Percentiles rank a stretch among this genome's conserved stretches.
phyloP scores from a whole-genome alignment of 2,888 invertebrate genomes.

The Plagiodera versicolora region DNA sequence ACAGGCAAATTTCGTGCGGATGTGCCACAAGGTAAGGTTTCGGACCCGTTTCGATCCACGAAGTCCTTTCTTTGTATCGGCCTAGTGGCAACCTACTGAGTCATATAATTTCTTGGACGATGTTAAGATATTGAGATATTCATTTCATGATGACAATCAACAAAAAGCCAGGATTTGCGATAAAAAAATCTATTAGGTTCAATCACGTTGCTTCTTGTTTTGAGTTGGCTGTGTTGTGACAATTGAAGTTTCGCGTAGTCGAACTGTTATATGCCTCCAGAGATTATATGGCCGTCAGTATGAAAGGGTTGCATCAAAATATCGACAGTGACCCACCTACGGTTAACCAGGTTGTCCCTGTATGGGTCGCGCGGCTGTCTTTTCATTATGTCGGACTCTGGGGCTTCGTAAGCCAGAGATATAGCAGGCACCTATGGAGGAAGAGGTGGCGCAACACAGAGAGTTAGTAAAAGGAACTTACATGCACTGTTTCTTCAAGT shows the following conservation, averaged over 20 bases:
- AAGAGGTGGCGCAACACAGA: slow-evolving; percentile 77
- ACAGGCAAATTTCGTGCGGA: background rate
- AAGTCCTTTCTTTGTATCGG: background rate
- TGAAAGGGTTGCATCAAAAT: slow-evolving; percentile 8
- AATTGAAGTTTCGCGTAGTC: no score
- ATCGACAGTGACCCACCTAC: slow-evolving; percentile 73
- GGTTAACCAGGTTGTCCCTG: slow-evolving; percentile 98
- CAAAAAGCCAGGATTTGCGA: no score
- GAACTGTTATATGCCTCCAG: background rate
- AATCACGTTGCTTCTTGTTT: no score
- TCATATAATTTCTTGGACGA: background rate
- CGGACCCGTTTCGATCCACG: background rate
- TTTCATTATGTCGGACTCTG: slow-evolving; percentile 99
- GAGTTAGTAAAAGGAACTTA: slow-evolving; percentile 46
- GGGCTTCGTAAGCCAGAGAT: slow-evolving; percentile 98
- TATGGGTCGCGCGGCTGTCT: slow-evolving; percentile 96
- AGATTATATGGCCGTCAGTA: background rate
- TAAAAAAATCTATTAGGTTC: no score
- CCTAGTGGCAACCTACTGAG: background rate
- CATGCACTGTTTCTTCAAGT: slow-evolving; percentile 45
- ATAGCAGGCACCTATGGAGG: slow-evolving; percentile 96
- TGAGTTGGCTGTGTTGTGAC: no score
- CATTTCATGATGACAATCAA: no score
- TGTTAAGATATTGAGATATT: no score
- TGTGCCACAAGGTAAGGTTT: background rate